Conservation (phyloP, 2,113 vertebrate genomes). For the Saccopteryx leptura region DNA sequence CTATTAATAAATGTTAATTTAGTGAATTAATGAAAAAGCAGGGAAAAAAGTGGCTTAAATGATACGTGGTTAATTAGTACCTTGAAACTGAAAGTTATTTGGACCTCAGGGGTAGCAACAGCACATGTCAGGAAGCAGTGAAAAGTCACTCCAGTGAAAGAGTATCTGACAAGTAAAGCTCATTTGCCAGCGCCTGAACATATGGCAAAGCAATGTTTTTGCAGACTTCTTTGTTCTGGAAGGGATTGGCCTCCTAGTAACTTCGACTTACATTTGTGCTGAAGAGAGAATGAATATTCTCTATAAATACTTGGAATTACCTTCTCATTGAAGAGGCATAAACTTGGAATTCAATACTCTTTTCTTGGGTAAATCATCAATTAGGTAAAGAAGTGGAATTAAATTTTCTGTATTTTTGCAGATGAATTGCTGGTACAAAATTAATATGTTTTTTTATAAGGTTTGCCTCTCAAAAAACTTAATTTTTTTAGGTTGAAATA, state of each 20-base stretch:
- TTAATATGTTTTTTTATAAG: conserved; percentile 34
- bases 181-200: conserved; percentile 76
- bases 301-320: conserved; percentile 57
- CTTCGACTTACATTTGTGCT: conserved; percentile 73
- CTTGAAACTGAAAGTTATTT: background rate
- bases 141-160: conserved; percentile 74
- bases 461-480: background rate
- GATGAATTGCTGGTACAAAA: conserved; percentile 25
- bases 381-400: conserved; percentile 60
- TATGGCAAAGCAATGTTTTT: conserved; percentile 76
- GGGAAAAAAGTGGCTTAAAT: background rate
- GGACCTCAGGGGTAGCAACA: conserved; percentile 61
- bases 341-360: conserved; percentile 56
- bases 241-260: conserved; percentile 52
- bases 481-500: conserved; percentile 17
- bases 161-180: conserved; percentile 73
- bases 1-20: background rate
- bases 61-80: background rate
- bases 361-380: conserved; percentile 61
- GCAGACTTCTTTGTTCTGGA: conserved; percentile 71
- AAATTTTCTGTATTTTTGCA: conserved; percentile 65
- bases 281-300: conserved; percentile 23
- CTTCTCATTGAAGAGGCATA: conserved; percentile 62
- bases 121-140: conserved; percentile 59
- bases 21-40: background rate